These are phyloP conservation scores for Diorhabda sublineata DNA, from an alignment of 1,140 invertebrate genomes.

Conservation along the genomic window DNA sequence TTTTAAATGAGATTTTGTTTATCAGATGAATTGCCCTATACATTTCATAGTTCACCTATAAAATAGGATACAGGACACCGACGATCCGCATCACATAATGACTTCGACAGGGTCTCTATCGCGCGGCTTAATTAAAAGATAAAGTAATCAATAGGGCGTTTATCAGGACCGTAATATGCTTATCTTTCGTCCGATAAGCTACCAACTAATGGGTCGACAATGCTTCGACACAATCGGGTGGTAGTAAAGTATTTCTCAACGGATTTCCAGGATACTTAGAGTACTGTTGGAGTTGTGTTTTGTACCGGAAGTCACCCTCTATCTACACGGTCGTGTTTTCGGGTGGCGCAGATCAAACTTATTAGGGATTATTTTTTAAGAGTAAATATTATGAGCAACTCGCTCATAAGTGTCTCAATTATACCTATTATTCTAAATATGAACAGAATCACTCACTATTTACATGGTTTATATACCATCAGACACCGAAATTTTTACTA, in stretches of 20 bases:
- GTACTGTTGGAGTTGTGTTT: neutral
- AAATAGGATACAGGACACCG: neutral
- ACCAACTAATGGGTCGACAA: neutral
- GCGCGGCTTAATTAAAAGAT: conserved; percentile 9
- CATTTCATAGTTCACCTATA: neutral
- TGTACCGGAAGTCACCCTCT: neutral
- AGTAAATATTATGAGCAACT: too few relatives aligned
- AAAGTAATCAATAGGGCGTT: conserved; percentile 13
- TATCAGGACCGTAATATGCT: conserved; percentile 7
- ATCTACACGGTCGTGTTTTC: too few relatives aligned
- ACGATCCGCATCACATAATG: conserved; percentile 1
- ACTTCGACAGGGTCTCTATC: conserved; percentile 10
- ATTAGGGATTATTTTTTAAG: too few relatives aligned
- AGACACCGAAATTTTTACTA: too few relatives aligned
- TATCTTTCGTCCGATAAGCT: conserved; percentile 6
- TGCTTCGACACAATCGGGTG: neutral
- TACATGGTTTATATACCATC: too few relatives aligned
- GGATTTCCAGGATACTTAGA: neutral
- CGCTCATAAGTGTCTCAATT: too few relatives aligned
- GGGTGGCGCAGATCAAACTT: too few relatives aligned
- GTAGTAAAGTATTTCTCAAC: neutral
- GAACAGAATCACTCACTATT: too few relatives aligned
- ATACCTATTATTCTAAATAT: too few relatives aligned
- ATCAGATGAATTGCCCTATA: too few relatives aligned
- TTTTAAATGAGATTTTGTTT: too few relatives aligned